Evolutionary conservation across 1,140 invertebrate species (phyloP).

Genomic region (Dolichoris vasculosae): DNA sequence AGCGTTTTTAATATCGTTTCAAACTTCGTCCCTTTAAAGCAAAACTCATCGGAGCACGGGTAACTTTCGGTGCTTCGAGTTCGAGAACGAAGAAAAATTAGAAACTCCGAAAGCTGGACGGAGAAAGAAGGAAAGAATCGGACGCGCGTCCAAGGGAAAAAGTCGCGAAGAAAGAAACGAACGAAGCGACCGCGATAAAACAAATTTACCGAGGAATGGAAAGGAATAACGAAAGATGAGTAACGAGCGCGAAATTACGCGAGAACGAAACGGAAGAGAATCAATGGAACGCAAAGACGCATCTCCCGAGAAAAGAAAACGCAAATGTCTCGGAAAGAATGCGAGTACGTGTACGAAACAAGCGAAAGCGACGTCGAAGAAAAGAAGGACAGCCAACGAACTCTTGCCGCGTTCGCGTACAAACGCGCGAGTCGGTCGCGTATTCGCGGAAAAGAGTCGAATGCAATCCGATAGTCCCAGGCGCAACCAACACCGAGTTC

Average conservation of each 20-base stretch:
- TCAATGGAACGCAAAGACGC: not conserved
- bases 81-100: conserved; percentile 35
- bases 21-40: conserved; percentile 9
- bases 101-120: not conserved
- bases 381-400: not conserved
- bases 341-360: not conserved
- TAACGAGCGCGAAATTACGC: conserved; percentile 41
- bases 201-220: too few species aligned
- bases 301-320: not conserved
- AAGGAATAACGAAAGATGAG: conserved; percentile 29
- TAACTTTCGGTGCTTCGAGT: conserved; percentile 31
- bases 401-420: conserved; percentile 45
- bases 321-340: conserved; percentile 23
- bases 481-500: not conserved
- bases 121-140: not conserved
- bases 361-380: not conserved
- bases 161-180: not conserved
- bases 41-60: conserved; percentile 37
- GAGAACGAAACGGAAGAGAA: not conserved
- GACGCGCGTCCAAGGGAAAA: not conserved
- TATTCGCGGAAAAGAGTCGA: not conserved
- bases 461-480: conserved; percentile 22
- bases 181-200: not conserved
- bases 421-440: not conserved
- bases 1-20: conserved; percentile 46